A percentile compares a stretch with the other conserved stretches of the same genome.
Evolutionary conservation across 37 sponge, comb jelly and placozoan species (phyloP).

Genomic region (Halisarca cf. caerulea): DNA sequence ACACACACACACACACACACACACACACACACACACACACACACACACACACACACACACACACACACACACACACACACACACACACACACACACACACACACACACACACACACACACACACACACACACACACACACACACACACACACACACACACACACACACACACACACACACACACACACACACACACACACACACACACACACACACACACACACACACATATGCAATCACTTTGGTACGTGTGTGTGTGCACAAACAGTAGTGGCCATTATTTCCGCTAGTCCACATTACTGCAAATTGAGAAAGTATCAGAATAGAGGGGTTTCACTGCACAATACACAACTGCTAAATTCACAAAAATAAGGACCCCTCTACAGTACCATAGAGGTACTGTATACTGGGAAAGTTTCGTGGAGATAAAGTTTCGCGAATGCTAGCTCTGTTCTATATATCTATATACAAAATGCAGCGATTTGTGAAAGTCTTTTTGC

Average conservation of each 20-base stretch:
- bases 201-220: not conserved
- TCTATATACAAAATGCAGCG: no score
- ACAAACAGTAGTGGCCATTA: not conserved
- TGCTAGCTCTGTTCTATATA: no score
- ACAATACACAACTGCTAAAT: no score
- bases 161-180: no score
- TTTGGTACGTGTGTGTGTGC: not conserved
- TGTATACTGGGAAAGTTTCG: no score
- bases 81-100: conserved; percentile 1
- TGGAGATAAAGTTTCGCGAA: no score
- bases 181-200: not conserved
- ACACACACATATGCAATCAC: not conserved
- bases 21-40: not conserved
- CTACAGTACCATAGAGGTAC: no score
- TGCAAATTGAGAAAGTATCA: no score
- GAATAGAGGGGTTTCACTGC: no score
- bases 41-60: conserved; percentile 18
- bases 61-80: conserved; percentile 9
- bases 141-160: not conserved
- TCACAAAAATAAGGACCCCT: no score
- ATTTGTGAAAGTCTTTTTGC: no score
- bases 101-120: not conserved
- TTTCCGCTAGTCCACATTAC: no score
- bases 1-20: not conserved
- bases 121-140: not conserved